Percentiles rank a stretch among this genome's conserved stretches.
phyloP scores from a whole-genome alignment of 1,140 invertebrate genomes.

The Adoxophyes honmai region DNA sequence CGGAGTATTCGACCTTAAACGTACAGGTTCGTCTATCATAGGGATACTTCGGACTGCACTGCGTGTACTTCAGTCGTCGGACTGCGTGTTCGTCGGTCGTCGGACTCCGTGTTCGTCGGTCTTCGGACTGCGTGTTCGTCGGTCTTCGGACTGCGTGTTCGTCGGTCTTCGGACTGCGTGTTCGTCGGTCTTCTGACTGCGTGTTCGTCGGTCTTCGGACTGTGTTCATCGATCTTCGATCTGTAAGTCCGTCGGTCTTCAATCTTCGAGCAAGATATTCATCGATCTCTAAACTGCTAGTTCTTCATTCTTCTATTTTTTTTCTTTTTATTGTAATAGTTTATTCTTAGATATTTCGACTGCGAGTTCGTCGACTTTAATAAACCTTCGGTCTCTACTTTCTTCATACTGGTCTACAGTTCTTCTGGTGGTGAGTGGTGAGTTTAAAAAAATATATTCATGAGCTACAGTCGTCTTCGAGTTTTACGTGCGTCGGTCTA shows the following conservation, averaged over 20 bases:
- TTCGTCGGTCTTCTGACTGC: background rate
- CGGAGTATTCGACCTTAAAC: too few species aligned
- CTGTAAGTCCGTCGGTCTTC: background rate
- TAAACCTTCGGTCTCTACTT: too few species aligned
- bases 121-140: background rate
- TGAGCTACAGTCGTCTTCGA: too few species aligned
- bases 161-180: background rate
- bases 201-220: background rate
- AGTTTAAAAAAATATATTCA: too few species aligned
- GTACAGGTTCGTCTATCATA: too few species aligned
- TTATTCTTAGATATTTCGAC: too few species aligned
- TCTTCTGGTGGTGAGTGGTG: too few species aligned
- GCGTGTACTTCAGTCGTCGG: background rate
- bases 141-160: background rate
- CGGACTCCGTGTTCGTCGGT: background rate
- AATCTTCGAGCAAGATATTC: background rate
- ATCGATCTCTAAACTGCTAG: background rate
- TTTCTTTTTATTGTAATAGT: too few species aligned
- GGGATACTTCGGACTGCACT: background rate
- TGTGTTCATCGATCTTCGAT: background rate
- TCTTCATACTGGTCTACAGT: too few species aligned
- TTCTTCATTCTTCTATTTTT: background rate
- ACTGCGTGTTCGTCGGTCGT: background rate
- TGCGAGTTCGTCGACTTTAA: too few species aligned
- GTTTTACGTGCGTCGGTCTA: too few species aligned